Conservation (phyloP, 2,888 invertebrate species). For the Drosophila paracracens region DNA sequence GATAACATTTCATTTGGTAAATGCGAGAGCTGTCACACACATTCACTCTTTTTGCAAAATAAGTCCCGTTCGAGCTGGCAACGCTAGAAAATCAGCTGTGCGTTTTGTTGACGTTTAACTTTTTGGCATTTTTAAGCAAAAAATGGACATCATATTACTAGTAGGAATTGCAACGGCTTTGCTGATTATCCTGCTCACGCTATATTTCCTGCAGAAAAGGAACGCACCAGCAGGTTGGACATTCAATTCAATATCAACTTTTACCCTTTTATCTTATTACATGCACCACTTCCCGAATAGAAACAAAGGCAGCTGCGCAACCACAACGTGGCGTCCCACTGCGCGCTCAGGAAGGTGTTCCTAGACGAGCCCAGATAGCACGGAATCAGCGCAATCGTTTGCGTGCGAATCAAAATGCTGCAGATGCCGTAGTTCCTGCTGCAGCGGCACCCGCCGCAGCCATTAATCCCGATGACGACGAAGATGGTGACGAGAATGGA, state of each 20-base stretch:
- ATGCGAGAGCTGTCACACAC: background rate
- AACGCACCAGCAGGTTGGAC: constrained; percentile 54
- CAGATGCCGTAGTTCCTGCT: constrained; percentile 83
- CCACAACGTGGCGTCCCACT: constrained; percentile 81
- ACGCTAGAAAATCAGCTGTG: constrained; percentile 51
- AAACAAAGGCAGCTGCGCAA: constrained; percentile 57
- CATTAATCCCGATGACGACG: constrained; percentile 85
- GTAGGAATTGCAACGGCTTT: constrained; percentile 85
- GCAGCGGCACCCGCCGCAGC: constrained; percentile 84
- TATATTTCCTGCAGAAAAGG: constrained; percentile 83
- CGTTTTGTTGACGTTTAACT: constrained; percentile 79
- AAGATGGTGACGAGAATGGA: constrained; percentile 68
- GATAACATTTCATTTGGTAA: background rate
- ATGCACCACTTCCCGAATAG: constrained; percentile 35
- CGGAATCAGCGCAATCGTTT: constrained; percentile 88
- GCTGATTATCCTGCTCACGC: constrained; percentile 83
- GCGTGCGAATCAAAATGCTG: constrained; percentile 84
- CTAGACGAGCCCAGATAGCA: constrained; percentile 90
- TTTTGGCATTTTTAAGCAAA: constrained; percentile 41
- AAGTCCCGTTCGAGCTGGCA: constrained; percentile 28
- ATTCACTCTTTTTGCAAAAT: background rate
- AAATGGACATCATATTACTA: constrained; percentile 85
- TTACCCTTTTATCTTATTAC: background rate
- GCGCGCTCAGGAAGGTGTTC: constrained; percentile 86
- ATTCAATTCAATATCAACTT: background rate